These are phyloP conservation scores for Gadus chalcogrammus DNA, from an alignment of 2,113 vertebrate genomes.

Conservation along the genomic window DNA sequence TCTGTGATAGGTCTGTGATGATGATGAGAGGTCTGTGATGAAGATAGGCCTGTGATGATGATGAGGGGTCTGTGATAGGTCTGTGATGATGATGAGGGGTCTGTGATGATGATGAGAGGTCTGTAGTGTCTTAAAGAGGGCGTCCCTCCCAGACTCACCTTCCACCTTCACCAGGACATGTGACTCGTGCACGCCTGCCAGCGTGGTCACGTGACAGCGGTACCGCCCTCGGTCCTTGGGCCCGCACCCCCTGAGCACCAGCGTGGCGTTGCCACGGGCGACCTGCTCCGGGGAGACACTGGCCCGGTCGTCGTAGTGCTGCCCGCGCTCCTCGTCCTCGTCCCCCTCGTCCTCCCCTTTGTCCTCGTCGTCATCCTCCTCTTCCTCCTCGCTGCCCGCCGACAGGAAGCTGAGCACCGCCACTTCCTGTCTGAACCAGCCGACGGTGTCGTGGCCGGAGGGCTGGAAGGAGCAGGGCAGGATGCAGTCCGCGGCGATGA, in stretches of 20 bases:
- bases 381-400: not conserved
- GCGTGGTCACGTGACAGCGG: conserved; percentile 66
- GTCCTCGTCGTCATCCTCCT: not conserved
- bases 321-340: conserved; percentile 1
- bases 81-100: too few relatives aligned
- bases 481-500: conserved; percentile 64
- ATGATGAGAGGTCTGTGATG: too few relatives aligned
- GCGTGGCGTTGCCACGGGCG: conserved; percentile 71
- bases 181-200: conserved; percentile 4
- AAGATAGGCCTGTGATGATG: too few relatives aligned
- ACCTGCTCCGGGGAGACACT: conserved; percentile 47
- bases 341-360: not conserved
- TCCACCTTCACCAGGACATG: conserved; percentile 59
- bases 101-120: too few relatives aligned
- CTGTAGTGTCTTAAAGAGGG: too few relatives aligned
- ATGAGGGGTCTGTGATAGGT: too few relatives aligned
- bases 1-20: too few relatives aligned
- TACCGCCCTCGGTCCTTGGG: conserved; percentile 71
- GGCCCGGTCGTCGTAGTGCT: conserved; percentile 42
- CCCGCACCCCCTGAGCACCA: conserved; percentile 56
- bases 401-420: conserved; percentile 62
- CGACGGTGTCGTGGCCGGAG: conserved; percentile 50
- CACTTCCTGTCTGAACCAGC: conserved; percentile 67
- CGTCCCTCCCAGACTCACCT: conserved; percentile 61
- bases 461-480: conserved; percentile 76